These are phyloP conservation scores for Semicossyphus pulcher DNA, from an alignment of 2,113 vertebrate species.

Conservation along the genomic window DNA sequence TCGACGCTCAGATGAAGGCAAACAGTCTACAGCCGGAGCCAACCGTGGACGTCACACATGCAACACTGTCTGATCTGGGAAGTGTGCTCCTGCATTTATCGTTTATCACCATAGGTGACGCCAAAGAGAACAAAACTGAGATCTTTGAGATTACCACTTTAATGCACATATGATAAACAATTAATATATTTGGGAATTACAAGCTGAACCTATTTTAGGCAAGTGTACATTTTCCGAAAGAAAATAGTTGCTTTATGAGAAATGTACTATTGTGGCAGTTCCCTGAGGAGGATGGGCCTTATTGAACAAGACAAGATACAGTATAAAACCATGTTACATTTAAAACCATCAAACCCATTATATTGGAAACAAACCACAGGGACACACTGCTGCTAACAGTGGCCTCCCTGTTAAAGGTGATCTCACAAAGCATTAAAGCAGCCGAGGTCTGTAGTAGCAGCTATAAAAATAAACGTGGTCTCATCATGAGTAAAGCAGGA, in stretches of 20 bases:
- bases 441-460: constrained; percentile 15
- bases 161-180: constrained; percentile 2
- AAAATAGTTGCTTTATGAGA: too few relatives aligned
- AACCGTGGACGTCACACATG: too few relatives aligned
- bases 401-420: constrained; percentile 10
- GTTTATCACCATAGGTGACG: too few relatives aligned
- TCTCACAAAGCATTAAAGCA: constrained; percentile 13
- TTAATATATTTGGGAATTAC: not conserved
- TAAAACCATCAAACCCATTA: not conserved
- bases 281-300: not conserved
- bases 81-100: too few relatives aligned
- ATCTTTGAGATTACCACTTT: too few relatives aligned
- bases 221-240: not conserved
- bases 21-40: too few relatives aligned
- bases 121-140: too few relatives aligned
- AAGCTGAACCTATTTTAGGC: not conserved
- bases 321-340: too few relatives aligned
- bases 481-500: constrained; percentile 37
- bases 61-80: too few relatives aligned
- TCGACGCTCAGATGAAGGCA: too few relatives aligned
- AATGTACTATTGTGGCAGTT: too few relatives aligned
- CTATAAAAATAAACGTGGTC: constrained; percentile 37
- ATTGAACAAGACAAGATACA: too few relatives aligned
- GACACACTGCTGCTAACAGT: constrained; percentile 1
- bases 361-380: not conserved